Conservation (phyloP, 2,113 vertebrate genomes). For the Propithecus coquereli region DNA sequence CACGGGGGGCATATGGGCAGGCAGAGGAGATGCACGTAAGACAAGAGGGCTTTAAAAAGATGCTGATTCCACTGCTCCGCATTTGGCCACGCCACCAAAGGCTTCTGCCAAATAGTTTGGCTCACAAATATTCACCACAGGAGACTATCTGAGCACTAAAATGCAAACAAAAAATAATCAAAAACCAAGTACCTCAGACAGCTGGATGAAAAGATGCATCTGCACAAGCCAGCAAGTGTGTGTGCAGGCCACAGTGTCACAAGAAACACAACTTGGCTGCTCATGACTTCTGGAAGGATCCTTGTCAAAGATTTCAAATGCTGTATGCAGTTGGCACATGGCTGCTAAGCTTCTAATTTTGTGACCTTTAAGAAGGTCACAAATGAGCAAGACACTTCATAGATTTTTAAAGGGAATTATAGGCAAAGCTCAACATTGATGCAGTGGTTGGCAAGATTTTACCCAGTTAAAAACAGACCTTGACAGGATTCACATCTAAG, state of each 20-base stretch:
- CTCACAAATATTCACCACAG: not conserved
- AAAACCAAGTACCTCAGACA: not conserved
- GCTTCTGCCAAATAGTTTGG: not conserved
- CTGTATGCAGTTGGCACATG: too few relatives aligned
- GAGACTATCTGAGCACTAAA: not conserved
- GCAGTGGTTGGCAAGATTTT: not conserved
- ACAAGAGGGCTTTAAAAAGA: not conserved
- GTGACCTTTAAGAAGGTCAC: not conserved
- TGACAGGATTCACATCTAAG: not conserved
- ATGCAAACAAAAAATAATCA: not conserved
- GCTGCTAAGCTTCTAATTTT: not conserved
- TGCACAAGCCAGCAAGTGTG: not conserved
- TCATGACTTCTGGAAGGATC: not conserved
- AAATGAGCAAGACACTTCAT: not conserved
- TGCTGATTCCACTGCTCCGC: not conserved
- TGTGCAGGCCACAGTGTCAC: fast-evolving
- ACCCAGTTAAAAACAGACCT: not conserved
- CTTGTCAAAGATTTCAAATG: not conserved
- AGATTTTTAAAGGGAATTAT: not conserved
- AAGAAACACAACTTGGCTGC: fast-evolving
- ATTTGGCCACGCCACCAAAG: not conserved
- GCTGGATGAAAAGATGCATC: not conserved
- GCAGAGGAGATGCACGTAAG: not conserved
- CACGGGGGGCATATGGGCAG: not conserved
- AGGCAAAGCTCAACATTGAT: not conserved